phyloP scores from a whole-genome alignment of 2,888 invertebrate species.

The Pharmacophagus antenor region DNA sequence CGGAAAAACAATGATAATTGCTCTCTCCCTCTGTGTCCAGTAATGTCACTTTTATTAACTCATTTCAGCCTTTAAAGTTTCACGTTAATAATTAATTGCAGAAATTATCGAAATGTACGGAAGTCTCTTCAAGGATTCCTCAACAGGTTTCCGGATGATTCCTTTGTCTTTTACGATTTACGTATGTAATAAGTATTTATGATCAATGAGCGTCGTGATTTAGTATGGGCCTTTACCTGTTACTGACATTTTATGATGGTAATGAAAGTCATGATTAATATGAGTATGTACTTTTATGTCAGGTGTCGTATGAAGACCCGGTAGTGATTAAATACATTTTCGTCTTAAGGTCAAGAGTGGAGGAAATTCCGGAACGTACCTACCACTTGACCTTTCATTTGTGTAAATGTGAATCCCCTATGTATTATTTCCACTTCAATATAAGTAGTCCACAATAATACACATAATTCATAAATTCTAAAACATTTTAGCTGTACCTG shows the following conservation, averaged over 20 bases:
- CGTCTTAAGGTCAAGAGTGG: conserved; percentile 21
- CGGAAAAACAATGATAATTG: background rate
- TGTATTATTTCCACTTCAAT: conserved; percentile 9
- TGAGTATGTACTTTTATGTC: conserved; percentile 8
- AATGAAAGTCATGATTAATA: conserved; percentile 30
- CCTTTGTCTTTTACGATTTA: conserved; percentile 25
- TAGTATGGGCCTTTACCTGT: conserved; percentile 20
- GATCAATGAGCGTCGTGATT: conserved; percentile 3
- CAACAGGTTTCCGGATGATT: conserved; percentile 18
- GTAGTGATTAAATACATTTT: conserved; percentile 26
- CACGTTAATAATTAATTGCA: background rate
- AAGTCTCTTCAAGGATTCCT: conserved; percentile 15
- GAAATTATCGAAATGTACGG: conserved; percentile 19
- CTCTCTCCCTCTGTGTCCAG: background rate
- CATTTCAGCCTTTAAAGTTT: background rate
- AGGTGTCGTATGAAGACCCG: conserved; percentile 26
- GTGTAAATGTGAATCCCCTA: conserved; percentile 16
- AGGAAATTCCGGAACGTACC: conserved; percentile 19
- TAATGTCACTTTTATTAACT: background rate
- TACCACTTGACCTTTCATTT: conserved; percentile 17
- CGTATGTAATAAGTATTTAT: conserved; percentile 16
- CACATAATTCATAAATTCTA: background rate
- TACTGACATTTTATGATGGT: conserved; percentile 26
- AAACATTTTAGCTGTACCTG: background rate
- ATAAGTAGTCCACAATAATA: background rate